Base-by-base conservation (phyloP, 2,888 invertebrate species). In the Acleris cristana region DNA sequence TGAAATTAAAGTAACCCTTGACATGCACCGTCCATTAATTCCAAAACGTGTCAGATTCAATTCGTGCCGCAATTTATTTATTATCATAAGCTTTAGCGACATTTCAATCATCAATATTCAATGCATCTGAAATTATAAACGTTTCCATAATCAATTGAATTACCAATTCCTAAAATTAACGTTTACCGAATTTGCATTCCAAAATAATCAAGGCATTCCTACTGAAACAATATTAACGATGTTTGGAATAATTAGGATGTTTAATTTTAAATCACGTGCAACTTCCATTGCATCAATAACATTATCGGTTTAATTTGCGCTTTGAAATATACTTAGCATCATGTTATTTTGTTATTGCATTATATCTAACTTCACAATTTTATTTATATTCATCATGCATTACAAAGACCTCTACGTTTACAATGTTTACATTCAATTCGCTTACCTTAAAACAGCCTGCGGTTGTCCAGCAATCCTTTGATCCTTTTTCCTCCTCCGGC, bases 401-500 rank as follows among this genome's bases (percentile, higher is more conserved):
- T 14, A 14, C 14, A 40, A 34, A 40, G 10, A 40, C 40, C 12
- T 40, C 4, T 14, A n/a, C n/a, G 40, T 40, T 40, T 40, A 40
- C 14, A 40, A 4, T 48, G 21, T 55, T 19, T 55, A 55, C 48
- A n/a, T 48, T 21, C 18, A 48, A 26, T 19, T 79, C 3, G 34
- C 88, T 79, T 66, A 90, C 90, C 90, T 90, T 77, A 76, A 71
- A 74, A 77, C 78, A n/a, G 77, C 79, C 70, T 83, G 85, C 51
- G 84, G 83, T 34, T 34, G 34, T 75, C 77, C 83, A 69, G 81
- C 75, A 82, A 85, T 84, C 83, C 87, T 83, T 75, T 80, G 84
- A 70, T 90, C 89, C 79, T 84, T 90, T 70, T 83, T 85, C 72
- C 84, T 79, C 74, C 82, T 85, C 73, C 87, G 79, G 70, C 86